A percentile compares a stretch with the other conserved stretches of the same genome.
Conservation (phyloP, 2,888 invertebrate species). For the Cheilosia grossa region DNA sequence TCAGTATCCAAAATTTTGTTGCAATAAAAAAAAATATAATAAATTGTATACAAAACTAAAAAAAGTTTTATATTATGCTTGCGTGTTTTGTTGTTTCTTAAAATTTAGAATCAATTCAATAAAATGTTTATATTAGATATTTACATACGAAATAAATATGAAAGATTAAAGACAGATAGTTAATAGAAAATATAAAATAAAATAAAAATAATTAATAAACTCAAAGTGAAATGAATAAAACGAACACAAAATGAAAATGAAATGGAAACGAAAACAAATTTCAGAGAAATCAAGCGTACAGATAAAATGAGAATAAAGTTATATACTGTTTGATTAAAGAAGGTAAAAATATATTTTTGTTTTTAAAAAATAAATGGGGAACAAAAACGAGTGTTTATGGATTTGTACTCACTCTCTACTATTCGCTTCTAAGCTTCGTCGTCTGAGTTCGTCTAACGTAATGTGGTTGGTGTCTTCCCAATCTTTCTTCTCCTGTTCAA, state of each 20-base stretch:
- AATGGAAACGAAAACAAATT: conserved; percentile 58
- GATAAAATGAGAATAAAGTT: conserved; percentile 32
- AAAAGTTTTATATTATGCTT: conserved; percentile 62
- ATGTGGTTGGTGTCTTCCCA: conserved; percentile 97
- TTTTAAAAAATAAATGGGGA: conserved; percentile 6
- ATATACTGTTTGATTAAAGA: conserved; percentile 22
- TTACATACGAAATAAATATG: conserved; percentile 23
- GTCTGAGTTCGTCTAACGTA: conserved; percentile 93
- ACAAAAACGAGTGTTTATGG: background rate
- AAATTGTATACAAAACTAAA: conserved; percentile 48
- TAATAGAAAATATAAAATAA: conserved; percentile 10
- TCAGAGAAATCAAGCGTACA: conserved; percentile 50
- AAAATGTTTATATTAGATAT: conserved; percentile 24
- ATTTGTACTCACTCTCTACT: conserved; percentile 91
- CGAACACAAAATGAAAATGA: conserved; percentile 61
- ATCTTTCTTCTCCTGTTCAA: conserved; percentile 92
- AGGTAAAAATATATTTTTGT: background rate
- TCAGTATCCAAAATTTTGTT: conserved; percentile 36
- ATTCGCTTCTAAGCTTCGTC: conserved; percentile 94
- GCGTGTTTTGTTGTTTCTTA: conserved; percentile 72
- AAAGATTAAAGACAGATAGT: conserved; percentile 41
- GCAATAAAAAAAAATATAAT: conserved; percentile 28
- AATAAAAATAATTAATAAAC: background rate
- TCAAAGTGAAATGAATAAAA: conserved; percentile 34
- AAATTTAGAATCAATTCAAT: conserved; percentile 58